A percentile compares a stretch with the other conserved stretches of the same genome.
phyloP scores from a whole-genome alignment of 2,888 invertebrate genomes.

The Epinotia ramella region DNA sequence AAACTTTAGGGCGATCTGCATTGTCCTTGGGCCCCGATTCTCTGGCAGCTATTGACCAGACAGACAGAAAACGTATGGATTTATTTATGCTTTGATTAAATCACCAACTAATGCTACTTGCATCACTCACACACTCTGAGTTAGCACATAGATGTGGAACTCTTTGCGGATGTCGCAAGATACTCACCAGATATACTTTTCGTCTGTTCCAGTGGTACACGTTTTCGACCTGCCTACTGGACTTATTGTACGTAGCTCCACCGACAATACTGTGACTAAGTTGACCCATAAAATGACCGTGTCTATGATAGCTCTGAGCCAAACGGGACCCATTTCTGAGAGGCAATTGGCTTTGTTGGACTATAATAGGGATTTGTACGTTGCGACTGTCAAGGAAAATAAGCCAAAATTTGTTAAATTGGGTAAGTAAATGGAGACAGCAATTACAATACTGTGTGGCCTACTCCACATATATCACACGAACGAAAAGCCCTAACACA shows the following conservation, averaged over 20 bases:
- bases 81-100: background rate
- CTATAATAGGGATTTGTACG: constrained; percentile 93
- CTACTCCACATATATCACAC: no score
- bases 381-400: constrained; percentile 89
- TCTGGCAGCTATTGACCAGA: constrained; percentile 93
- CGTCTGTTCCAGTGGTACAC: constrained; percentile 87
- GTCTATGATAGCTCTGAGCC: constrained; percentile 93
- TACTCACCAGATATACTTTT: background rate
- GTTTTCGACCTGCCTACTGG: constrained; percentile 92
- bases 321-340: constrained; percentile 91
- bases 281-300: constrained; percentile 92
- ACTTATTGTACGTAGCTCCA: constrained; percentile 87
- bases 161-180: background rate
- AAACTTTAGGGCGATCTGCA: constrained; percentile 90
- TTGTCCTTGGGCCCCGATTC: constrained; percentile 95
- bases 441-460: no score
- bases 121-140: no score
- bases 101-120: background rate
- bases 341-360: constrained; percentile 95
- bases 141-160: no score
- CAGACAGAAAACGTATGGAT: constrained; percentile 91
- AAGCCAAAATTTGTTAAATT: constrained; percentile 89
- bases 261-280: constrained; percentile 89
- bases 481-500: no score
- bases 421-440: constrained; percentile 75